Evolutionary conservation across 37 sponge, comb jelly and placozoan genomes (phyloP).

Genomic region (Oopsacas minuta): DNA sequence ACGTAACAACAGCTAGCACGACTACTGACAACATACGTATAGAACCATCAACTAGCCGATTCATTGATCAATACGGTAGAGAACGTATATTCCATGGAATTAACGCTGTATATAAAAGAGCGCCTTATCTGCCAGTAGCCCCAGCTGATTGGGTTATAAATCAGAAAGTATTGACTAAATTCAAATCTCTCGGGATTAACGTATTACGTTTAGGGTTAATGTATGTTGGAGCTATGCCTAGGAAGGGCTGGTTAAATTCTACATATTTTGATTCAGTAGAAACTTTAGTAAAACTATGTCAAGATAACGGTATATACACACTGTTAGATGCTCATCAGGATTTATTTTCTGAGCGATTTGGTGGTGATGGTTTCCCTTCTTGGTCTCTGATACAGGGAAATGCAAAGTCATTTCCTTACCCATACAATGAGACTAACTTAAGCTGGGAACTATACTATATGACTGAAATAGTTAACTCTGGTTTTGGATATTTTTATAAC

Average conservation of each 20-base stretch:
- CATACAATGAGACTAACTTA: background rate
- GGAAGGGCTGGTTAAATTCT: background rate
- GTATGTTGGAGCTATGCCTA: slow-evolving; percentile 6
- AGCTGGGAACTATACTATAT: background rate
- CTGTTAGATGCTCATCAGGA: slow-evolving; percentile 1
- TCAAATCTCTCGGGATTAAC: background rate
- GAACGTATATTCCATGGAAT: slow-evolving; percentile 9
- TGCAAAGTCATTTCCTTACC: background rate
- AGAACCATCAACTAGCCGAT: background rate
- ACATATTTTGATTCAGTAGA: background rate
- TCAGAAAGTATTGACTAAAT: background rate
- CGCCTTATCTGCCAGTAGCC: background rate
- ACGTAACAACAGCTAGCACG: background rate
- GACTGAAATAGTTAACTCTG: background rate
- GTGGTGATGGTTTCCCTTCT: background rate
- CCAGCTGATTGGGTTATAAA: background rate
- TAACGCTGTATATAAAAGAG: background rate
- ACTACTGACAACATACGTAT: too few relatives aligned
- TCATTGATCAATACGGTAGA: background rate
- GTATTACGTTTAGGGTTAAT: background rate
- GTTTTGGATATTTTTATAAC: slow-evolving; percentile 1
- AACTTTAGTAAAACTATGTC: background rate
- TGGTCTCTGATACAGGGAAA: background rate
- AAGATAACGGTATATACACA: background rate
- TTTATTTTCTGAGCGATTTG: background rate